Conservation (phyloP, 1,140 invertebrate species). For the Laupala kohalensis region DNA sequence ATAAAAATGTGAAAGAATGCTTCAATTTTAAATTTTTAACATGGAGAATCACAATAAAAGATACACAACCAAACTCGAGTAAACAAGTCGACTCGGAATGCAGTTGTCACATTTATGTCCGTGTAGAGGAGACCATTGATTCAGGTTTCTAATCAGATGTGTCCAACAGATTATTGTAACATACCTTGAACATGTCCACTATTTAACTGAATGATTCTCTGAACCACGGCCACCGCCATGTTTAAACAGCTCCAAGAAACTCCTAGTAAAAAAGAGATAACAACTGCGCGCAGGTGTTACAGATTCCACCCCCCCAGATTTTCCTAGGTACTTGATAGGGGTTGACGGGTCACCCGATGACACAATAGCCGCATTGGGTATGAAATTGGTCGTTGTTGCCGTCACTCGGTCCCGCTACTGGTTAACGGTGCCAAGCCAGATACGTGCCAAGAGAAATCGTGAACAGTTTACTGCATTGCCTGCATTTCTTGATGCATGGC, state of each 20-base stretch:
- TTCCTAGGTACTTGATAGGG: neutral
- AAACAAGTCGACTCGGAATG: too few species aligned
- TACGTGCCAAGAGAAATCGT: neutral
- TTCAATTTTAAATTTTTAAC: too few species aligned
- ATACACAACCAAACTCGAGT: too few species aligned
- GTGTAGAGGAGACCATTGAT: too few species aligned
- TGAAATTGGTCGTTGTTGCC: neutral
- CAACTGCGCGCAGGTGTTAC: neutral
- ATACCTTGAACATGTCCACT: neutral
- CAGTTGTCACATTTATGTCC: too few species aligned
- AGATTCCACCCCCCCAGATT: neutral
- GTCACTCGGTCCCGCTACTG: neutral
- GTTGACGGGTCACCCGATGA: neutral
- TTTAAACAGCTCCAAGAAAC: neutral
- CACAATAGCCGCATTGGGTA: neutral
- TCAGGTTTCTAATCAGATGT: neutral
- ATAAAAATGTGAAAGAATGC: too few species aligned
- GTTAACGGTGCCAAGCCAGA: neutral
- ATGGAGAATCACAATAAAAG: too few species aligned
- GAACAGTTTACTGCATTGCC: too few species aligned
- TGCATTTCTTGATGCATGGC: too few species aligned
- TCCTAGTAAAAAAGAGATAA: neutral
- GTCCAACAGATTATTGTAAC: neutral
- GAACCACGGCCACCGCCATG: neutral
- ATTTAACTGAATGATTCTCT: neutral